These are phyloP conservation scores for Danaus chrysippus DNA, from an alignment of 2,888 invertebrate genomes.

Conservation along the genomic window DNA sequence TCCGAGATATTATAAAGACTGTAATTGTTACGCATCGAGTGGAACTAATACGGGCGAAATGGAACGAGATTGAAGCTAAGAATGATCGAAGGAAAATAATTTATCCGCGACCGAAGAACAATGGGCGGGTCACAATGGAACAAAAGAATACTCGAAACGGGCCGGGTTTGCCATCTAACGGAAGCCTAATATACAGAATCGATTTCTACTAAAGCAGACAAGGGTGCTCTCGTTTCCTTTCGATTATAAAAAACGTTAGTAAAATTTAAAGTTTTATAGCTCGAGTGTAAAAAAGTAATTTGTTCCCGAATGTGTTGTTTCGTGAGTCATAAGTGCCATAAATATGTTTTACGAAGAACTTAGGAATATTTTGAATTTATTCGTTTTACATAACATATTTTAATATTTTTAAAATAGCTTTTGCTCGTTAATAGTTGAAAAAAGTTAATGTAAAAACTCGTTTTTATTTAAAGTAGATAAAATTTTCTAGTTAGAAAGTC, in stretches of 20 bases:
- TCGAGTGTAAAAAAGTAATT: constrained; percentile 21
- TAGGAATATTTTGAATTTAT: background rate
- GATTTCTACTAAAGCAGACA: constrained; percentile 63
- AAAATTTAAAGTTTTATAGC: constrained; percentile 28
- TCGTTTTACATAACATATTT: no score
- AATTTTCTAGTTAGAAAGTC: constrained; percentile 42
- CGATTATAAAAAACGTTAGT: constrained; percentile 43
- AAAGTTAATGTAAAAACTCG: constrained; percentile 17
- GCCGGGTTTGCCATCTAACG: constrained; percentile 69
- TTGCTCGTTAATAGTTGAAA: no score
- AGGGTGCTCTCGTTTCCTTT: constrained; percentile 56
- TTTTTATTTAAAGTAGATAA: constrained; percentile 42
- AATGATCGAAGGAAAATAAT: constrained; percentile 76
- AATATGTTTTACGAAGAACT: background rate
- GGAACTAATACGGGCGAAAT: constrained; percentile 78
- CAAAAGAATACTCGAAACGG: constrained; percentile 68
- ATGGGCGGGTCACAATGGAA: constrained; percentile 68
- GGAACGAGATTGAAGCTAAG: constrained; percentile 72
- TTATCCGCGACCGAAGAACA: constrained; percentile 74
- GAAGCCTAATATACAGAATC: constrained; percentile 71
- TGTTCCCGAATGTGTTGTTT: background rate
- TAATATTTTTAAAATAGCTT: no score
- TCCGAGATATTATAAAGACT: constrained; percentile 67
- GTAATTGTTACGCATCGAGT: constrained; percentile 77
- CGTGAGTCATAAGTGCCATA: background rate